Evolutionary conservation across 2,797 vertebrate species (phyloP), one percentile per base, ranked within the genome.

Genomic region (Ceyx erithaca): DNA sequence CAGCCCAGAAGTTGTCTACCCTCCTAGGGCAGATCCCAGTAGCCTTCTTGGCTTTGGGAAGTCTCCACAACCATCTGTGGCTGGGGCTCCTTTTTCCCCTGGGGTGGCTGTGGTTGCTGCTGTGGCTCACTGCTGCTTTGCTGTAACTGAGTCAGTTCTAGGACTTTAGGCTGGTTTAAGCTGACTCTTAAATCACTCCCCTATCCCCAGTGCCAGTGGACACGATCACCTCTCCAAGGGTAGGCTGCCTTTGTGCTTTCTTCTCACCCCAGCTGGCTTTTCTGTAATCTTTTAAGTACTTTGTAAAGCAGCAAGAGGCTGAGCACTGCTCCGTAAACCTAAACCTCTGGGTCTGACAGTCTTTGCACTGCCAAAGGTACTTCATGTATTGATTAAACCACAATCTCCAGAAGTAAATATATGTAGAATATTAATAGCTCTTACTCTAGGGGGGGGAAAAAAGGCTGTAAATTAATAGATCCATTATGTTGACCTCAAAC

Each of bases 371-470:
- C 70, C 70, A 81, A 80, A 6, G 22, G 77, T 94, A 87, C 91
- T 97, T 97, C 58, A 35, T 55, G 86, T 95, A 97, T 96, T 97
- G 97, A 97, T 97, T 96, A 95, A 97, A 70, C 91, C 93, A 90
- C 94, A 89, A 95, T 94, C 83, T 92, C 37, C 62, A 96, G 85
- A 94, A 96, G 95, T 97, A 97, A 96, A 94, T 97, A 95, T 91
- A 80, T 94, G 84, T 97, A 94, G 90, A 97, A 94, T 96, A 95
- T 93, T 95, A 95, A 96, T 95, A 86, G 73, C 75, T 89, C 40
- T 70, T 91, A 66, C 69, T 88, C 84, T 28, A 51, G 41, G 33
- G 37, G 37, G 70, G 70, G 70, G 21, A 13, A 79, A 73, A 82
- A 95, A 86, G 89, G 86, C 69, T 96, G 33, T 96, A 95, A 97